Evolutionary conservation across 2,113 vertebrate species (phyloP).

Genomic region (Microcebus murinus): DNA sequence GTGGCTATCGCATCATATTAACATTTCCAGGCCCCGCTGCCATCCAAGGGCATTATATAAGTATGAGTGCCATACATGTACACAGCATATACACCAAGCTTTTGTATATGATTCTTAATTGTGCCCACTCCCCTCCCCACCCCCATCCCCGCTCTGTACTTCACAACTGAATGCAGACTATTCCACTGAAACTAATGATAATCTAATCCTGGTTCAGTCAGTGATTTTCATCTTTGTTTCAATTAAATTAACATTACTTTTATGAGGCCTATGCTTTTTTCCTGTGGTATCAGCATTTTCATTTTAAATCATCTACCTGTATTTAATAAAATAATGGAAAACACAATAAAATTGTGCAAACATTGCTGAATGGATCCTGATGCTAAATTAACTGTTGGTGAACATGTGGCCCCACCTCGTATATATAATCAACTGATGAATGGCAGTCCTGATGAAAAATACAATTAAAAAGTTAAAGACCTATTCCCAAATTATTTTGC

Average conservation of each 20-base stretch:
- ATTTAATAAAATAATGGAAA: slow-evolving; percentile 23
- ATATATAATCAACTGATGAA: not conserved
- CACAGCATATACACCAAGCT: not conserved
- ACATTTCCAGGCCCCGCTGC: not conserved
- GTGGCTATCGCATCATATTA: not conserved
- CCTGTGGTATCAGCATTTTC: not conserved
- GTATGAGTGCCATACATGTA: not conserved
- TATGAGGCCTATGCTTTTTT: not conserved
- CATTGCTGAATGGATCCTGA: not conserved
- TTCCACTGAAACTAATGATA: not conserved
- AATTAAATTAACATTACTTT: not conserved
- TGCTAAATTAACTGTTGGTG: not conserved
- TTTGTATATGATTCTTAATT: not conserved
- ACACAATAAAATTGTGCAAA: not conserved
- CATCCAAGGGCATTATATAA: not conserved
- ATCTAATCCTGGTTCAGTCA: not conserved
- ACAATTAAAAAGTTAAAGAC: not conserved
- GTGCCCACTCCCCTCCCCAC: not conserved
- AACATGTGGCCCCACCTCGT: not conserved
- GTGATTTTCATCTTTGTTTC: not conserved
- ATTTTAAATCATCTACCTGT: not conserved
- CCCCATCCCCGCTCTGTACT: not conserved
- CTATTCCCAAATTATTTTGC: not conserved
- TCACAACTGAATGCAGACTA: not conserved
- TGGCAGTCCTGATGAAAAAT: not conserved